Evolutionary conservation across 2,797 vertebrate species (phyloP), one percentile per base, ranked within the genome.

Genomic region (Lerista edwardsae): DNA sequence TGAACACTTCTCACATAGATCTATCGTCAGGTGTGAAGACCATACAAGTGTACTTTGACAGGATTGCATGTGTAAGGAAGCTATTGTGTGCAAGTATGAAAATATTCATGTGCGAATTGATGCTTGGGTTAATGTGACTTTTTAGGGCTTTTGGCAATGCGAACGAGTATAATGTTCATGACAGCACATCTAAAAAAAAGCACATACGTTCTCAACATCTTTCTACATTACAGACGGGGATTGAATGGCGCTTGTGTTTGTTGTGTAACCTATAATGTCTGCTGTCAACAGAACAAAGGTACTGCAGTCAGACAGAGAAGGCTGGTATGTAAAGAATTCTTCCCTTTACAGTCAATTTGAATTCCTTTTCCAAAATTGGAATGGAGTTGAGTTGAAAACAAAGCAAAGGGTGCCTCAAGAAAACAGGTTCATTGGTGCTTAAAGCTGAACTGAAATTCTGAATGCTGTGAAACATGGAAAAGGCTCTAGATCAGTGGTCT

Each of bases 251-350:
- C 86, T 92, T 91, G 92, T 93, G 90, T 87, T 91, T 91, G 51
- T 91, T 90, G 82, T 92, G 80, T 87, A 72, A 79, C 85, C 75
- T 64, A 31, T 62, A 92, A 93, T 83, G 59, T 86, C 84, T 87
- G 88, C 73, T 86, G 91, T 15, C n/a, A 44, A 36, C 79, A 68
- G 89, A 88, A 91, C 90, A 51, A 80, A 82, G 86, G 88, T 89
- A 91, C 89, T 91, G 74, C 87, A 91, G 89, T 75, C 90, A 91
- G 91, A 87, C 83, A 90, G 80, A 90, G 87, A 90, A 83, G 88
- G 89, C 87, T 89, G 92, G 88, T 92, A 90, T 92, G 89, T 90
- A 88, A 87, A 88, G 83, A 14, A 41, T 86, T 75, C 88, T 57
- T 51, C 61, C 84, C 87, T 82, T 88, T 83, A 91, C 91, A 90